Conservation (phyloP, 2,888 invertebrate species). For the Agapostemon virescens region DNA sequence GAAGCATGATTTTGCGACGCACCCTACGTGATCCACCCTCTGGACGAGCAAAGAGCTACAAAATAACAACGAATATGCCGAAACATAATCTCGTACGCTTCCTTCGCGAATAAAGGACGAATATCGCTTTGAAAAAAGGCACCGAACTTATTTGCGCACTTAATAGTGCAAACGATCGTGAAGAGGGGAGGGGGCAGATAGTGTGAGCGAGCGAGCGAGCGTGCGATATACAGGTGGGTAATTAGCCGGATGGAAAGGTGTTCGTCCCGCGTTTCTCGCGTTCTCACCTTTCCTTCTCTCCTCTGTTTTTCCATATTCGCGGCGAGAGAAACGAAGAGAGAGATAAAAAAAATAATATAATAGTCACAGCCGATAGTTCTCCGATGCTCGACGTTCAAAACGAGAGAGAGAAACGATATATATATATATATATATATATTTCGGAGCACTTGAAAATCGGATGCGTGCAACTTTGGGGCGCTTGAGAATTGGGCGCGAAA, state of each 20-base stretch:
- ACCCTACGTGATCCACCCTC: too few species aligned
- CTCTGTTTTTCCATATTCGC: not conserved
- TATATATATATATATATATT: too few species aligned
- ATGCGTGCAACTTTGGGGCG: too few species aligned
- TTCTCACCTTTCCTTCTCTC: slow-evolving; percentile 31
- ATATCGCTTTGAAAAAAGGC: too few species aligned
- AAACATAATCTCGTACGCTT: too few species aligned
- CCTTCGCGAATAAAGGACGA: too few species aligned
- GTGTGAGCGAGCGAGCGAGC: not conserved
- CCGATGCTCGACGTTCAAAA: slow-evolving; percentile 19
- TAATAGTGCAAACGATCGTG: slow-evolving; percentile 11
- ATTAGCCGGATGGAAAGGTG: not conserved
- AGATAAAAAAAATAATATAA: not conserved
- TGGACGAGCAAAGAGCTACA: too few species aligned
- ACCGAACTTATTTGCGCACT: too few species aligned
- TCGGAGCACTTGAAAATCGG: too few species aligned
- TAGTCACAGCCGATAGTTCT: slow-evolving; percentile 2
- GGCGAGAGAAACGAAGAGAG: not conserved
- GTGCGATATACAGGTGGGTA: not conserved
- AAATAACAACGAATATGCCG: too few species aligned
- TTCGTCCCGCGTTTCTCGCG: not conserved
- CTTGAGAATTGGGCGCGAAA: too few species aligned
- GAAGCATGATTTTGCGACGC: too few species aligned
- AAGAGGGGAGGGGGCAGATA: not conserved
- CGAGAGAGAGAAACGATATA: not conserved